Evolutionary conservation across 2,888 invertebrate genomes (phyloP), one percentile per base, ranked within the genome.

Genomic region (Magallana nippona): DNA sequence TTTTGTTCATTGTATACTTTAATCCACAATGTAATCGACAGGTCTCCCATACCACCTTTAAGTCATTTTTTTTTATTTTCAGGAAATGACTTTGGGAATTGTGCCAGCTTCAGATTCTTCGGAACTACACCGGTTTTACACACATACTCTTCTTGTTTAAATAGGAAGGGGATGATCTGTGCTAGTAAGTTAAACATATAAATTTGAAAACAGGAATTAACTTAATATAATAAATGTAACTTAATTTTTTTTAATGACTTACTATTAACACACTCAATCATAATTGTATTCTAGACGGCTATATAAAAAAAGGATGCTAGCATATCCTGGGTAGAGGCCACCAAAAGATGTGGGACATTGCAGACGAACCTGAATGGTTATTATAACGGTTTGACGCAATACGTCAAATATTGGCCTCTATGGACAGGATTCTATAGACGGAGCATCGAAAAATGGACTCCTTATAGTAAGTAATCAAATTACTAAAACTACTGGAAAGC

Each of bases 381-480:
- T 27, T 71, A 71, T 27, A 27, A 22, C 15, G 71, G 71, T 22
- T 27, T 71, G 71, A 71, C 71, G 10, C 27, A 71, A 15, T 71
- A 32, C 5, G 71, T 71, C 15, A 71, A 71, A 71, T 71, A 71
- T 32, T 32, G 71, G 22, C 22, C 71, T 32, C 15, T 71, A 15
- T 71, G 71, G 71, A 71, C 71, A 71, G 71, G 71, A 17, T 71
- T 71, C 32, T 71, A 71, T 32, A 71, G 71, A 71, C 22, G 22
- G 32, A 71, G 71, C 63, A 2, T 10, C 63, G 63, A 63, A 22
- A 10, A 8, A n/a, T 63, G 63, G 63, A 63, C 19, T 22, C n/a
- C 10, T 22, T 13, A 19, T 27, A 27, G 63, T 63, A 63, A 13
- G 13, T 22, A 63, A 13, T 19, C 63, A 63, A 22, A 8, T 5